Base-by-base conservation (phyloP, 2,113 vertebrate species). In the Azemiops feae region DNA sequence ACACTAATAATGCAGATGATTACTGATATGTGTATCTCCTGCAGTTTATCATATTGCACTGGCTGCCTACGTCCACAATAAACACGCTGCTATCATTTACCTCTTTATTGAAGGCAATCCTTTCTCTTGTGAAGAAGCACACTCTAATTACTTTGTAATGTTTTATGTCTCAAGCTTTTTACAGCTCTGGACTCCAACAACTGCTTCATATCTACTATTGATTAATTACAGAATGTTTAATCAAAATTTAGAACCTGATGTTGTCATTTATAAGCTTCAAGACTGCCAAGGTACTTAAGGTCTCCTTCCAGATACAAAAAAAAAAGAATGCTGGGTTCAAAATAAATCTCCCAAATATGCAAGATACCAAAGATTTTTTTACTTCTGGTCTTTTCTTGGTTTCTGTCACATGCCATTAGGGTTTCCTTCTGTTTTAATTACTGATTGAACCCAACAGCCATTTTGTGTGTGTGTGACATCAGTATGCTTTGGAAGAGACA, bases 1-100 rank as follows among this genome's bases (percentile, higher is more conserved):
- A 97, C 97, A 97, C 98, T 98, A 99, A 99, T 99, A 99, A 99
- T 97, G 97, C 96, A 94, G 97, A 98, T 98, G 98, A 99, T 98
- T 98, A 98, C 98, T 98, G 98, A 98, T 98, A 98, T 96, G 97
- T 97, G 97, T 97, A 97, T 98, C 98, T 98, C 98, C 97, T 98
- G 98, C 97, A 98, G 98, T 98, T 98, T 98, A 98, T 99, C 98
- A 98, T 97, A 97, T 98, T 98, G 98, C 98, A 97, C 97, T 97
- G 98, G 97, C 97, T 97, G 97, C 98, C 98, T 98, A 97, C 98
- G 95, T 98, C 97, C 96, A 98, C 98, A 98, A 98, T 98, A 99
- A 99, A 98, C 98, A 98, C 94, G 97, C 97, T 98, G 97, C 98
- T 98, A 98, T 98, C 98, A 98, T 98, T 99, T 98, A 98, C 97